Evolutionary conservation across 2,888 invertebrate genomes (phyloP).

Genomic region (Plagiodera versicolora): DNA sequence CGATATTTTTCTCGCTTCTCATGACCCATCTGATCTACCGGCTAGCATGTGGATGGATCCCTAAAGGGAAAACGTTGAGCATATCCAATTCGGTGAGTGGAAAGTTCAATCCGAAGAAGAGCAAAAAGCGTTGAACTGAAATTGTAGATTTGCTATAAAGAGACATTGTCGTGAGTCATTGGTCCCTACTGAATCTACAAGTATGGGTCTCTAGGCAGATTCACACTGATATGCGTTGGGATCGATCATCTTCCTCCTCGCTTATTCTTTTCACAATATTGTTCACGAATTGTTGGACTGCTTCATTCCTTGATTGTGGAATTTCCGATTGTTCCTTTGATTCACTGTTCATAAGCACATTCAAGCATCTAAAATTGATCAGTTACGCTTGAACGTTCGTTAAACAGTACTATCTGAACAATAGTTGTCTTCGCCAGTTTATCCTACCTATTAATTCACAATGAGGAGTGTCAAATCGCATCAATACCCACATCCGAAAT

Average conservation of each 20-base stretch:
- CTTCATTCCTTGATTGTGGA: too few relatives aligned
- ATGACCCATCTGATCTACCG: conserved; percentile 37
- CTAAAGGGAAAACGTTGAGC: conserved; percentile 24
- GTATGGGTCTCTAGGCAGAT: too few relatives aligned
- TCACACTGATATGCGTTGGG: too few relatives aligned
- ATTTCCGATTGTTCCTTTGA: too few relatives aligned
- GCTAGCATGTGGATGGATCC: conserved; percentile 23
- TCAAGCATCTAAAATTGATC: conserved; percentile 4
- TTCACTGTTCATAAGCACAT: too few relatives aligned
- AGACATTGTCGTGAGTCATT: background rate
- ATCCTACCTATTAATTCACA: conserved; percentile 36
- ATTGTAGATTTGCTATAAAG: background rate
- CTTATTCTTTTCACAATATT: too few relatives aligned
- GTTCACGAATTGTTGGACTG: too few relatives aligned
- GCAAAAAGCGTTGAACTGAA: background rate
- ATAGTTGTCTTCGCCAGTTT: conserved; percentile 38
- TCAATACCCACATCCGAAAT: conserved; percentile 33
- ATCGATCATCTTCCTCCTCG: conserved; percentile 2
- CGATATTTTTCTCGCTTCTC: conserved; percentile 42
- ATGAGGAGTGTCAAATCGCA: conserved; percentile 25
- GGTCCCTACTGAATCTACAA: too few relatives aligned
- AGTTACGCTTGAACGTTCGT: conserved; percentile 20
- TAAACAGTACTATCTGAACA: conserved; percentile 31
- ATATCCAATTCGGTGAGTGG: conserved; percentile 38
- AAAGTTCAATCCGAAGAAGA: conserved; percentile 33